Evolutionary conservation across 2,113 vertebrate genomes (phyloP), one percentile per base, ranked within the genome.

Genomic region (Bubo blakistoni): DNA sequence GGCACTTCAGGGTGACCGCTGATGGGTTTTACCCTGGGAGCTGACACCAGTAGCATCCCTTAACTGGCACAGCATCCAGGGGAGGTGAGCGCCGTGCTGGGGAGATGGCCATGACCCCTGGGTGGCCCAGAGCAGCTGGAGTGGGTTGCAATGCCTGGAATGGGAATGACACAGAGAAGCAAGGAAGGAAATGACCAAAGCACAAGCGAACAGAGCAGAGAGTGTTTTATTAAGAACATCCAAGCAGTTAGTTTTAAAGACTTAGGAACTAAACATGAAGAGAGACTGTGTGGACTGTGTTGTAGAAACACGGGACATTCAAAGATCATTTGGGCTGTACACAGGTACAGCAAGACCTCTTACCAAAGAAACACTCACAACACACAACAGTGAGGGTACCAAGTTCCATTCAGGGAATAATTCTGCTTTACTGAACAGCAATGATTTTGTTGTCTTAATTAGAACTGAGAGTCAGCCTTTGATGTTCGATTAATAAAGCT

Each of bases 31-130:
- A 44, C 20, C 9, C 13, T 4, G 16, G 46, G 26, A 58, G 2
- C 26, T 70, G 51, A 32, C 55, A 84, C 9, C 30, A 58, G 49
- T 17, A 83, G 10, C 54, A 61, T 57, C 40, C 55, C n/a, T 6
- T 18, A 40, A n/a, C 5, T 34, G 49, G 16, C 40, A 57, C 9
- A 30, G 51, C 7, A 30, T 16, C 15, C 26, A 42, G 27, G 3
- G 18, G 9, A 92, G 18, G 26, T 18, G 52, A 82, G n/a, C 1
- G 1, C 27, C 2, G 0, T 36, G 27, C 47, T 7, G 9, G 18
- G 27, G 36, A 69, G 36, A 12, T 8, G 38, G 32, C 29, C 11
- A 1, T 70, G 21, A 9, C 19, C 27, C 6, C 9, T 0, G 3
- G 22, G 14, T 42, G 47, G 26, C 22, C 40, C 79, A 18, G 24